Evolutionary conservation across 2,113 vertebrate species (phyloP), one percentile per base, ranked within the genome.

Genomic region (Oriolus oriolus): DNA sequence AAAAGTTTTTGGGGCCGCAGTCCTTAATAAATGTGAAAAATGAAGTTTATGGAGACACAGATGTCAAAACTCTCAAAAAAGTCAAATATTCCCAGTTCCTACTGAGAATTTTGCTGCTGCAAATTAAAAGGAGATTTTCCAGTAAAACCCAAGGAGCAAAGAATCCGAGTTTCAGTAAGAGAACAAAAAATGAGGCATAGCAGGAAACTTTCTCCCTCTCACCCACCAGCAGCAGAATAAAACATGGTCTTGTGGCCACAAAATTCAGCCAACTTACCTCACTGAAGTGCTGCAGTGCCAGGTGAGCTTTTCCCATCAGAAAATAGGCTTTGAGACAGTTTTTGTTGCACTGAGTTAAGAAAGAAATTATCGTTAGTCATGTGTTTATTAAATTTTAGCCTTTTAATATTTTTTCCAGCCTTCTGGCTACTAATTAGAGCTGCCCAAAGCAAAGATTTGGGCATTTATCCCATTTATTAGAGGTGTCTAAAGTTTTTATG

Each of bases 291-390:
- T 98, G 97, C 50, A 99, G 94, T 8, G 97, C 98, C 77, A 98
- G 87, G 95, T 98, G 97, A 78, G 99, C 99, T 97, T 98, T 99
- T 13, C 98, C 99, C 99, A 99, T 99, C 44, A 99, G 98, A 39
- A 99, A 97, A 73, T 98, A 98, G 2, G 99, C 99, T 93, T 99
- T 99, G 9, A 98, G 94, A 81, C 97, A 99, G 42, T 96, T 98
- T 41, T 98, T 98, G 97, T 98, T 98, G 97, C 99, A 99, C 99
- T 99, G 97, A 11, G 64, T 80, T 16, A 68, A 79, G 52, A 91
- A 97, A 63, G 44, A 47, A 96, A 93, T 30, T 11, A 27, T 53
- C 28, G 15, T 50, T 2, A 52, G 39, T 90, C 64, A n/a, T 0
- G 3, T 7, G 4, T 18, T 85, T 12, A n/a, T 63, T 70, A 59